A percentile compares a stretch with the other conserved stretches of the same genome.
Evolutionary conservation across 2,113 vertebrate genomes (phyloP).

Genomic region (Rhagologus leucostigma): DNA sequence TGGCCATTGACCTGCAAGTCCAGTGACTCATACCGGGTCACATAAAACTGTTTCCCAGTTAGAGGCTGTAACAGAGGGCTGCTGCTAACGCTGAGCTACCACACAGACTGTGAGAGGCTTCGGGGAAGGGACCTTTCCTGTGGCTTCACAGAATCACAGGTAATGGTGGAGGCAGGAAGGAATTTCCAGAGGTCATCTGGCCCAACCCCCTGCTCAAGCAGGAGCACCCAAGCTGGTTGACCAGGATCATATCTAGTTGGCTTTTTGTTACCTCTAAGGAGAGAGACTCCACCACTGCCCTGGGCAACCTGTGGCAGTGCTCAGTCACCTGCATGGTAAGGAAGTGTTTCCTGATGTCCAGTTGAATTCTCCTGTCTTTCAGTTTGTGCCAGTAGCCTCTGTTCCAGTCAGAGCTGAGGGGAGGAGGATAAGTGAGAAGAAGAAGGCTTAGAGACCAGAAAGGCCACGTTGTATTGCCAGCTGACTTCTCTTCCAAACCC

Average conservation of each 20-base stretch:
- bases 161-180: not conserved
- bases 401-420: not conserved
- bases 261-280: not conserved
- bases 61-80: not conserved
- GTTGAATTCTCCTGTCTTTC: not conserved
- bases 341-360: not conserved
- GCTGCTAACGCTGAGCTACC: not conserved
- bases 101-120: not conserved
- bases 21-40: not conserved
- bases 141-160: not conserved
- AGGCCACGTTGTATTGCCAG: not conserved
- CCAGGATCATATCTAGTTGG: not conserved
- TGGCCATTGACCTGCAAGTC: not conserved
- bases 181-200: not conserved
- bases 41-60: not conserved
- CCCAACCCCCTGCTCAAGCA: not conserved
- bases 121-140: not conserved
- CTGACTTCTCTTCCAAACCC: not conserved
- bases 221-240: not conserved
- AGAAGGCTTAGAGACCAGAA: not conserved
- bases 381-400: not conserved
- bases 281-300: not conserved
- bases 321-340: not conserved
- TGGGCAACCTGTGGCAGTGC: not conserved
- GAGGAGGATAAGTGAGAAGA: not conserved